phyloP scores from a whole-genome alignment of 2,113 vertebrate genomes.

The Rostratula benghalensis region DNA sequence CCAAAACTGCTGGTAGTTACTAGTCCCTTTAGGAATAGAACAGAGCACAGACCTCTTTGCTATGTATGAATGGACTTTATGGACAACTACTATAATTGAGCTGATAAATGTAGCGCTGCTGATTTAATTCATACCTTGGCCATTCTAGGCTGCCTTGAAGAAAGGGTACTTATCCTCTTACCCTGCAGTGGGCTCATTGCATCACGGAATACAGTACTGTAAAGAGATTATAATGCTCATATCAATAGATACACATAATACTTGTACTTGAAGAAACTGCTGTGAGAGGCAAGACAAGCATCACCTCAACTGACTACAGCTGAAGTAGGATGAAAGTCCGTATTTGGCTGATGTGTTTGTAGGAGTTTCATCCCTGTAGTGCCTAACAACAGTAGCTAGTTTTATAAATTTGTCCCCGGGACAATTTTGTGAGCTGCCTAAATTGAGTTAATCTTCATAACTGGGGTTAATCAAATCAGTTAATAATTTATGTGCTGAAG shows the following conservation, averaged over 20 bases:
- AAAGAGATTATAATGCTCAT: neutral
- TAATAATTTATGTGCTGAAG: neutral
- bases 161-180: neutral
- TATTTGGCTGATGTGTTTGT: neutral
- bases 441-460: neutral
- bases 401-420: neutral
- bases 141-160: neutral
- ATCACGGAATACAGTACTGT: neutral
- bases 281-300: neutral
- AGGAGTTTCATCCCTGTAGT: neutral
- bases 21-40: neutral
- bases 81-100: neutral
- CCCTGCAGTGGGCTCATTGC: no score
- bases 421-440: neutral
- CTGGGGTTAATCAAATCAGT: neutral
- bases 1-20: neutral
- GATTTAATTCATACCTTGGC: neutral
- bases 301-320: fast-evolving
- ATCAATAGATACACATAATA: fast-evolving
- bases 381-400: neutral
- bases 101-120: neutral
- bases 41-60: neutral
- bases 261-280: neutral
- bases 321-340: neutral
- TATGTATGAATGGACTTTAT: neutral